phyloP scores from a whole-genome alignment of 2,113 vertebrate species.

The Bos javanicus region DNA sequence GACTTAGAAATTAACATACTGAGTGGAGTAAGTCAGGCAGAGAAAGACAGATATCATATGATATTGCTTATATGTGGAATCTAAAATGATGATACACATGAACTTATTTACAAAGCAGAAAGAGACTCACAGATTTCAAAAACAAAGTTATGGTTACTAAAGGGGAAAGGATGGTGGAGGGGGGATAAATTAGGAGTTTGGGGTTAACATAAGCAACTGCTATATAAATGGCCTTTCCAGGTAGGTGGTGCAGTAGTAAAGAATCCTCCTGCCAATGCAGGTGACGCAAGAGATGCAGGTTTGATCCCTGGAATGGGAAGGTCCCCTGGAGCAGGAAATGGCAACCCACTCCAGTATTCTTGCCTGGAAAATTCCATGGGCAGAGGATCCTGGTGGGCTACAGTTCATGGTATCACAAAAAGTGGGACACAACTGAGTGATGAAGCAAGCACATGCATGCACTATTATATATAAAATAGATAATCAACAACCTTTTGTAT shows the following conservation, averaged over 20 bases:
- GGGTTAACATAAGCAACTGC: background rate
- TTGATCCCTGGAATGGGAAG: background rate
- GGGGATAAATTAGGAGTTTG: background rate
- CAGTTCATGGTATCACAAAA: background rate
- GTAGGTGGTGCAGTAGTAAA: background rate
- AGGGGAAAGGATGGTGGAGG: background rate
- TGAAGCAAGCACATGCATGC: background rate
- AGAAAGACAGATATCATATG: background rate
- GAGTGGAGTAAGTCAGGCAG: background rate
- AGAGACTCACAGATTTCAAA: background rate
- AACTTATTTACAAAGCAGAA: background rate
- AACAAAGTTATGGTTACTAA: background rate
- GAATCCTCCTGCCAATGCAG: background rate
- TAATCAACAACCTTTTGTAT: background rate
- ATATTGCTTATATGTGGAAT: background rate
- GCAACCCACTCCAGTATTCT: background rate
- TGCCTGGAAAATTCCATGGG: background rate
- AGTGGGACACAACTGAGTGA: background rate
- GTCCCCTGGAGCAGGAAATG: background rate
- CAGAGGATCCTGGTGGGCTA: background rate
- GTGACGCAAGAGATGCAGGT: background rate
- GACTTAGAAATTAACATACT: background rate
- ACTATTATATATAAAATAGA: background rate
- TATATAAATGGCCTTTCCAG: background rate
- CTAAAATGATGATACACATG: background rate